Evolutionary conservation across 2,888 invertebrate species (phyloP), one percentile per base, ranked within the genome.

Genomic region (Drosophila lutescens): DNA sequence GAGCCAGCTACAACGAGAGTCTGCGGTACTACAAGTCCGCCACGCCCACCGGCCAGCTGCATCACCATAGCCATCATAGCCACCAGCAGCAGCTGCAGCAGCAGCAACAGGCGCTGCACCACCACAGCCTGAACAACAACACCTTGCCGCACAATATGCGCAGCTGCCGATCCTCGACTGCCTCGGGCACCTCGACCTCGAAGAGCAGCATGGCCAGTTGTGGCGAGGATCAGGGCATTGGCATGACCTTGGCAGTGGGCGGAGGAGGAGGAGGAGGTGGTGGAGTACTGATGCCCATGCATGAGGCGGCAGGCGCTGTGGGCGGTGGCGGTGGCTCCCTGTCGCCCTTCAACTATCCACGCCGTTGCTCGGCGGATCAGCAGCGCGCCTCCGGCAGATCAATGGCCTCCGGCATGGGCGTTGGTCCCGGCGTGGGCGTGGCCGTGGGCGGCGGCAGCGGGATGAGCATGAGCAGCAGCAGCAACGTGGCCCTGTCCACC

Each of bases 1-100:
- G 96, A 90, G 96, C 96, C 92, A 96, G 96, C 93, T 96, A 96
- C 92, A 95, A 95, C 40, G 95, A 95, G 81, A 95, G 95, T 91
- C 93, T 95, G 89, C 93, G 95, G 76, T 92, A 92, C 82, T 92
- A 92, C 73, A 92, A 92, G 85, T 91, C 92, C 70, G 91, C 86
- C 76, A 89, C 88, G 76, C 72, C 81, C 71, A 78, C 88, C 6
- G 89, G 76, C 53, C 43, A 70, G 8, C 65, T 57, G 50, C 77
- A 81, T n/a, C 56, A 60, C 7, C 54, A 69, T 10, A 26, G 60
- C 17, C 54, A 69, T 10, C 58, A 58, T 26, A 17, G 60, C 17
- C 59, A 53, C 23, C 49, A 70, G 3, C 56, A 62, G 13, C 56
- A 62, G 47, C 56, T 62, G 17, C 47, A 65, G 2, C 56, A 68